These are phyloP conservation scores for Halichoerus grypus DNA, from an alignment of 2,113 vertebrate species.

Conservation along the genomic window DNA sequence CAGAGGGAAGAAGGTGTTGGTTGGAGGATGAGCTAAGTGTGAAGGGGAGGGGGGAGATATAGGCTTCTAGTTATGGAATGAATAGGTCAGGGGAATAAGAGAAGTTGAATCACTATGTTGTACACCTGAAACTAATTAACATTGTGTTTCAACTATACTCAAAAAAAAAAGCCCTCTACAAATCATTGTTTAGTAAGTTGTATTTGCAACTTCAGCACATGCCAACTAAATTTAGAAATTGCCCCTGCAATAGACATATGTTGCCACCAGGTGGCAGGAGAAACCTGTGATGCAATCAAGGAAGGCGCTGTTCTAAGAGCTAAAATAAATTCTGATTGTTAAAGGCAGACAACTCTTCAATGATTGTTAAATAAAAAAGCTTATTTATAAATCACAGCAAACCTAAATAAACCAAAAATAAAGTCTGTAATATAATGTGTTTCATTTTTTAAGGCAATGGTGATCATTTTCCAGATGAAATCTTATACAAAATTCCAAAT, in stretches of 20 bases:
- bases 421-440: neutral
- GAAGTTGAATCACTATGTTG: neutral
- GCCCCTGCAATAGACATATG: slow-evolving; percentile 74
- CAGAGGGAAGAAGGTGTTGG: neutral
- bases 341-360: slow-evolving; percentile 48
- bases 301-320: neutral
- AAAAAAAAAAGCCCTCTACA: neutral
- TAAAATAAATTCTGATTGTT: slow-evolving; percentile 53
- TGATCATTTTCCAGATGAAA: neutral
- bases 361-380: slow-evolving; percentile 71
- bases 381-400: slow-evolving; percentile 66
- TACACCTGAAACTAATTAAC: neutral
- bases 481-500: neutral
- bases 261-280: slow-evolving; percentile 82
- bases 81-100: neutral
- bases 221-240: slow-evolving; percentile 53
- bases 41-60: neutral
- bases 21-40: neutral
- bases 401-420: slow-evolving; percentile 20
- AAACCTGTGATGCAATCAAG: slow-evolving; percentile 56
- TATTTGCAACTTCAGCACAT: neutral
- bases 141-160: neutral
- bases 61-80: neutral
- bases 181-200: neutral
- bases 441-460: neutral